Percentiles rank a stretch among this genome's conserved stretches.
Conservation (phyloP, 2,113 vertebrate genomes). For the Podarcis raffonei region DNA sequence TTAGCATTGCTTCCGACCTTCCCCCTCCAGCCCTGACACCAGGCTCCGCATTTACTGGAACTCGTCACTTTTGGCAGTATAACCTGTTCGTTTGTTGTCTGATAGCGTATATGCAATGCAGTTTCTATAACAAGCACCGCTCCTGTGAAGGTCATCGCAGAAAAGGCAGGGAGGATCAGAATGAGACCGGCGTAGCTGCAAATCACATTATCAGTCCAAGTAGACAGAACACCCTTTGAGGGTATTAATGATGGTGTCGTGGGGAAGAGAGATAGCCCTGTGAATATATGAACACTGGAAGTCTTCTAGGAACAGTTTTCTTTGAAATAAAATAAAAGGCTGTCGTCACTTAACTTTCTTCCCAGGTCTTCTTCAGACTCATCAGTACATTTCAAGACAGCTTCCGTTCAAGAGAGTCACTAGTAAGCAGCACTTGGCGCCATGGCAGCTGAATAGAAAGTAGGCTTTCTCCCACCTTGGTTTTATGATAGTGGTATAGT, state of each 20-base stretch:
- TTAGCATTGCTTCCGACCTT: background rate
- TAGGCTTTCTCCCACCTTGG: background rate
- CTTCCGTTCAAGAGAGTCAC: background rate
- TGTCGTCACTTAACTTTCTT: background rate
- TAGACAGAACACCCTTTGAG: background rate
- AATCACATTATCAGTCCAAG: constrained; percentile 37
- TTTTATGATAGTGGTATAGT: background rate
- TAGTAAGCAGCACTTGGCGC: background rate
- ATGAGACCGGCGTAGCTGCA: constrained; percentile 9
- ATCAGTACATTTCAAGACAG: background rate
- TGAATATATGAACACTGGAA: constrained; percentile 14
- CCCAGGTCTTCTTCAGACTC: background rate
- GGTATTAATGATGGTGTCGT: background rate
- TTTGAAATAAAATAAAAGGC: background rate
- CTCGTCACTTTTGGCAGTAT: constrained; percentile 7
- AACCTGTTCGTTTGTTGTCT: constrained; percentile 7
- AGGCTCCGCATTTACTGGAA: background rate
- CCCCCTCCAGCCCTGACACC: background rate
- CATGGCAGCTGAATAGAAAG: background rate
- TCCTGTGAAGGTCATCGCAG: constrained; percentile 19
- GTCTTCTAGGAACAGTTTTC: background rate
- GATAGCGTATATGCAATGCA: constrained; percentile 11
- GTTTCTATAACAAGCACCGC: constrained; percentile 18
- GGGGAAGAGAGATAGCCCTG: background rate
- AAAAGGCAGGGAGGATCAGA: constrained; percentile 11